A percentile compares a stretch with the other conserved stretches of the same genome.
Evolutionary conservation across 2,888 invertebrate species (phyloP).

Genomic region (Leucophenga maculata): DNA sequence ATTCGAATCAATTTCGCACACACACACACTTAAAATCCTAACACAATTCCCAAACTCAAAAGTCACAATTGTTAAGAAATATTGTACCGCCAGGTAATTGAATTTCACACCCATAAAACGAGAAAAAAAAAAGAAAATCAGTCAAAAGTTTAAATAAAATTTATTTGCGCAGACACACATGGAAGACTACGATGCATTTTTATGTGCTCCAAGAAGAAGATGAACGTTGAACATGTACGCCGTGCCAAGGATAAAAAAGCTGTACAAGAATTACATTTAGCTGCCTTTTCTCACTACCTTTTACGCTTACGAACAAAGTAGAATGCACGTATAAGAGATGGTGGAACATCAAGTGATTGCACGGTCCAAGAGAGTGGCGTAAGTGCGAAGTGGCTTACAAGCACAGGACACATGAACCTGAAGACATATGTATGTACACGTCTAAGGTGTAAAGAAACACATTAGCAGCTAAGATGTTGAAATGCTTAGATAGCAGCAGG

Average conservation of each 20-base stretch:
- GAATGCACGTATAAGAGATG: background rate
- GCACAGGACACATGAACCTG: constrained; percentile 5
- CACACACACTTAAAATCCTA: background rate
- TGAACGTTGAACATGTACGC: constrained; percentile 11
- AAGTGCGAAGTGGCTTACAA: constrained; percentile 5
- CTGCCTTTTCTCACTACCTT: background rate
- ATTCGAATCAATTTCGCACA: background rate
- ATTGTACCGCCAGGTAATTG: constrained; percentile 10
- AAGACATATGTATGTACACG: background rate
- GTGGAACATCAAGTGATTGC: background rate
- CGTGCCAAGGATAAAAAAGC: constrained; percentile 19
- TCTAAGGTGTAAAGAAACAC: background rate
- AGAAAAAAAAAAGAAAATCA: constrained; percentile 37
- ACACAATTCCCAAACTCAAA: background rate
- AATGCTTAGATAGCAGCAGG: too few species aligned
- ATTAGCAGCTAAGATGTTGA: constrained; percentile 21
- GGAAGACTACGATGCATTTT: background rate
- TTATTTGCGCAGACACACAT: constrained; percentile 46
- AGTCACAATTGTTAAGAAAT: constrained; percentile 9
- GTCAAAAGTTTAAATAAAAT: constrained; percentile 63
- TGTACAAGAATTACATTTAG: background rate
- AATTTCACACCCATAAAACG: constrained; percentile 19
- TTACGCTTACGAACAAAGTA: background rate
- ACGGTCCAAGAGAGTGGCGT: background rate
- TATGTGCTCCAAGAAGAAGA: background rate